Conservation (phyloP, 2,113 vertebrate species). For the Eurystomus gularis region DNA sequence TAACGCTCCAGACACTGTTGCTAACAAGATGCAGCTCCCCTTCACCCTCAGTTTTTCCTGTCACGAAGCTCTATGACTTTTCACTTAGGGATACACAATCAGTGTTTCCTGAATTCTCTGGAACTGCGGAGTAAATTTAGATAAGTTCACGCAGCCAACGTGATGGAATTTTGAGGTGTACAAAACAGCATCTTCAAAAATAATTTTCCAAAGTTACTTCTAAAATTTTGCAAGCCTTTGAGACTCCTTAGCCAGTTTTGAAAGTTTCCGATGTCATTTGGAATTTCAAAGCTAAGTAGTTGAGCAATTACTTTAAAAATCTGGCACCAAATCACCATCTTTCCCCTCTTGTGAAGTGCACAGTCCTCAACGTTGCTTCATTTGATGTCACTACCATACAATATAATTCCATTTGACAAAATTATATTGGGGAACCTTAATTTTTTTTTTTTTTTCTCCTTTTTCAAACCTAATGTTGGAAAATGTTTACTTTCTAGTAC, state of each 20-base stretch:
- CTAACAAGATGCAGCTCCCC: neutral
- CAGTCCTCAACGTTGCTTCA: fast-evolving
- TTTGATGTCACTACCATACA: neutral
- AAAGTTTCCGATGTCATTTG: neutral
- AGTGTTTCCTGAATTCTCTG: neutral
- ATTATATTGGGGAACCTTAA: neutral
- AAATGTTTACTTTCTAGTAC: neutral
- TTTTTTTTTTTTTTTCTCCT: neutral
- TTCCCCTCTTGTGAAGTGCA: fast-evolving
- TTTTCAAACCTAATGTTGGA: neutral
- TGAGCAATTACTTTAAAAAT: neutral
- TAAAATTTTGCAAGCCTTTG: neutral
- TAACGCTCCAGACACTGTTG: neutral
- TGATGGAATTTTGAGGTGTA: neutral
- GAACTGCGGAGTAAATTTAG: neutral
- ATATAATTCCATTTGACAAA: neutral
- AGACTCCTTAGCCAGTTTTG: neutral
- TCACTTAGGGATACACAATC: neutral
- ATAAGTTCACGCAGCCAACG: neutral
- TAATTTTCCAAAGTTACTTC: neutral
- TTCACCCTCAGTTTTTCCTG: neutral
- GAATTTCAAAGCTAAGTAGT: neutral
- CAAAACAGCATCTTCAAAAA: neutral
- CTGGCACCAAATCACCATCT: neutral
- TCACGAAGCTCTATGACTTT: neutral